Base-by-base conservation (phyloP, 2,113 vertebrate genomes). In the Blennius ocellaris region DNA sequence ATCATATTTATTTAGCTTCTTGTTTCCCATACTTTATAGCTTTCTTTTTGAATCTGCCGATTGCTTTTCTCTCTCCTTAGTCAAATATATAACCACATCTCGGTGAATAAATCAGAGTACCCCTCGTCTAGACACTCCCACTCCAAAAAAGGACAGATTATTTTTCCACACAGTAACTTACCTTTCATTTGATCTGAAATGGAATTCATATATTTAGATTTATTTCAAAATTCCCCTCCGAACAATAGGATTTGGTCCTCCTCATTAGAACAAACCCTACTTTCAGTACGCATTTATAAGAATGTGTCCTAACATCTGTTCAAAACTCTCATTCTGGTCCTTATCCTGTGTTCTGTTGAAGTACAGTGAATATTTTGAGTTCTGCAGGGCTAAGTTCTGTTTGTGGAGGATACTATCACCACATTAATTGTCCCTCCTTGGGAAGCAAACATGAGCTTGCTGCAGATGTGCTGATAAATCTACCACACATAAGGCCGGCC, bases 381-480 rank as follows among this genome's bases (percentile, higher is more conserved):
- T 16, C 11, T 65, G n/a, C 37, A 65, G 14, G 65, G 60, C 41
- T 3, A 67, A 56, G 60, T 16, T 60, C 9, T 6, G 48, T 74
- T 53, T 69, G 37, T 17, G 37, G 51, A 69, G 55, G 30, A 72
- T 71, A 69, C 52, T 1, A 60, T 74, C 69, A 15, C 65, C 74
- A 72, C 69, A 75, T 73, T 68, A 62, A 77, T 73, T 72, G 66
- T 41, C 10, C 51, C 69, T 76, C 47, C 57, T 76, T 11, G 56
- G 72, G 76, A 58, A 69, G 73, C 72, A 66, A 77, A 79, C 75
- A 82, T 85, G 56, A 84, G 76, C 57, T 10, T 66, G 73, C 61
- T 76, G 51, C 83, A 81, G 84, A 87, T 90, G 78, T 61, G 14
- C 78, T 85, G 80, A 91, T 89, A 87, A 88, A 90, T 88, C 76